Conservation (phyloP, 2,888 invertebrate species). For the Kuschelorhynchus macadamiae region DNA sequence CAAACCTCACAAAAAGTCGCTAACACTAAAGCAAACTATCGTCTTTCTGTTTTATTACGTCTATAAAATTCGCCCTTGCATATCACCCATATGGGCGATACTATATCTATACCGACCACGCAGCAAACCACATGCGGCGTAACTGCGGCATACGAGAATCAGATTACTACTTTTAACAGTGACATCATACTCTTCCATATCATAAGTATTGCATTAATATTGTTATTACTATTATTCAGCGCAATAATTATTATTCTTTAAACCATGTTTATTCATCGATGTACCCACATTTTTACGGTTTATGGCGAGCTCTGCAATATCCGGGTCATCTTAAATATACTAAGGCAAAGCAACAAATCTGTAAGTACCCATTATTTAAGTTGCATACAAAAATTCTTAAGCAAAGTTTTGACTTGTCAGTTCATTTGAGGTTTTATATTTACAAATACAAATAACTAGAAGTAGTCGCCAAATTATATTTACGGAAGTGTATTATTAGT, state of each 20-base stretch:
- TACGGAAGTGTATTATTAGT: neutral
- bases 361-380: neutral
- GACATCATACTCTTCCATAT: slow-evolving; percentile 33
- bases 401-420: too few species aligned
- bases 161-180: slow-evolving; percentile 29
- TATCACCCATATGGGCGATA: slow-evolving; percentile 20
- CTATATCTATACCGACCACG: slow-evolving; percentile 23
- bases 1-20: too few species aligned
- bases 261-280: slow-evolving; percentile 39
- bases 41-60: neutral
- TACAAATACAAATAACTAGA: too few species aligned
- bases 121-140: slow-evolving; percentile 22
- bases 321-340: slow-evolving; percentile 33
- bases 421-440: too few species aligned
- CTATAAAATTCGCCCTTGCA: slow-evolving; percentile 31
- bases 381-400: too few species aligned
- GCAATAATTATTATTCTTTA: slow-evolving; percentile 15
- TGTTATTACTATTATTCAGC: slow-evolving; percentile 19
- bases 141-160: slow-evolving; percentile 8
- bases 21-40: neutral
- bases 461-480: too few species aligned
- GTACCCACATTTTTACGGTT: slow-evolving; percentile 38
- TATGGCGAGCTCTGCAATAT: slow-evolving; percentile 30
- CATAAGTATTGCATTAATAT: slow-evolving; percentile 27
- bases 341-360: slow-evolving; percentile 1